Conservation (phyloP, 2,113 vertebrate species). For the Rhinogobius similis region DNA sequence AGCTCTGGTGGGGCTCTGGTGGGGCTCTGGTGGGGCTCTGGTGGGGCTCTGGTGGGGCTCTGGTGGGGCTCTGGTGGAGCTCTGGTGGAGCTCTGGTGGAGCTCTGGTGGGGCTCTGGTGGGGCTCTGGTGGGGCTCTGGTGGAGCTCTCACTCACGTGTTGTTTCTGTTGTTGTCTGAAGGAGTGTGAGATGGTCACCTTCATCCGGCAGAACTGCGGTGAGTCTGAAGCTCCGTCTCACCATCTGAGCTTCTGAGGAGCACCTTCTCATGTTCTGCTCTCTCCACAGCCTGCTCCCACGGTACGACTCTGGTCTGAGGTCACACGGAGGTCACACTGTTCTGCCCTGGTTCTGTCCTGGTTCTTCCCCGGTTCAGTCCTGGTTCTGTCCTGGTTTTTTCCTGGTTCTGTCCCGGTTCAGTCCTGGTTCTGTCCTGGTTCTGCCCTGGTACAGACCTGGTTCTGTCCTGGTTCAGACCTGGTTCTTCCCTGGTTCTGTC, state of each 20-base stretch:
- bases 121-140: background rate
- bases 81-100: background rate
- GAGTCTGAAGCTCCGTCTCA: constrained; percentile 54
- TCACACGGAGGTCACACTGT: background rate
- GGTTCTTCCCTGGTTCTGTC: background rate
- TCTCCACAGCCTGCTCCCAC: constrained; percentile 68
- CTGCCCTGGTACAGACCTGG: background rate
- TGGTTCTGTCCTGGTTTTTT: too few relatives aligned
- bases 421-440: background rate
- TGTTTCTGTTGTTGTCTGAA: constrained; percentile 40
- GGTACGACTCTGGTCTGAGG: constrained; percentile 58
- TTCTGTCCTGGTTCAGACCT: background rate
- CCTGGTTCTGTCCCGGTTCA: background rate
- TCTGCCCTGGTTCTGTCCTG: background rate
- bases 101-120: background rate
- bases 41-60: too few relatives aligned
- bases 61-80: background rate
- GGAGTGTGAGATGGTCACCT: constrained; percentile 85
- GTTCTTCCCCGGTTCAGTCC: background rate
- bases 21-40: background rate
- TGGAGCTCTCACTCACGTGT: background rate
- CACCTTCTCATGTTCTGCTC: background rate
- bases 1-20: background rate
- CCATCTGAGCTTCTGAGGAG: background rate
- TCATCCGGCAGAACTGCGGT: constrained; percentile 84